Conservation (phyloP, 2,113 vertebrate genomes). For the Tachycineta bicolor region DNA sequence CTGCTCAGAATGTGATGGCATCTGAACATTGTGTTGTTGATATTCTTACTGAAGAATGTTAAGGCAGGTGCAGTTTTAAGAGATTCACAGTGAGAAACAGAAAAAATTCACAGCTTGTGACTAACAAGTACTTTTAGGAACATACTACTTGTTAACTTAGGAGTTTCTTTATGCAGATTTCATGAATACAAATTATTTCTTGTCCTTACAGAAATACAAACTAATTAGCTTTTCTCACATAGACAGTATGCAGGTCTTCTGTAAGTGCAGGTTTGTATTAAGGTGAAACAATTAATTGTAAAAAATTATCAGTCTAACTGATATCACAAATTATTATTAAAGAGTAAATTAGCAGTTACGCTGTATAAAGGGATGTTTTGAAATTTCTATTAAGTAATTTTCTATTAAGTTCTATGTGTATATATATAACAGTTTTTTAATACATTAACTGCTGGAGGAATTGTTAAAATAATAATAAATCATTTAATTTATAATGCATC, state of each 20-base stretch:
- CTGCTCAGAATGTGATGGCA: background rate
- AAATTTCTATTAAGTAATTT: background rate
- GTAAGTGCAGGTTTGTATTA: constrained; percentile 56
- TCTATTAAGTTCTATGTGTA: background rate
- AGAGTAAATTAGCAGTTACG: constrained; percentile 63
- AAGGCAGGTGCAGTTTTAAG: background rate
- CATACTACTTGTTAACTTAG: background rate
- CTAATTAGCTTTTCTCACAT: constrained; percentile 51
- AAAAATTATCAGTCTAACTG: constrained; percentile 52
- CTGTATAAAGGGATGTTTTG: constrained; percentile 39
- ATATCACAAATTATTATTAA: constrained; percentile 69
- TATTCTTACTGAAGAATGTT: background rate
- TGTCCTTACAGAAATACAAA: constrained; percentile 47
- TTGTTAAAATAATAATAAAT: background rate
- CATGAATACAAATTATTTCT: background rate
- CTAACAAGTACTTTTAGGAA: background rate
- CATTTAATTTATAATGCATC: background rate
- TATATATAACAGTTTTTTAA: background rate
- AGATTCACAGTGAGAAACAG: background rate
- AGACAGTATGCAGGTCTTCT: constrained; percentile 52
- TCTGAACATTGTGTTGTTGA: background rate
- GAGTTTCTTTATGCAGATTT: background rate
- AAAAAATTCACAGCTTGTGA: background rate
- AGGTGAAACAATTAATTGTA: constrained; percentile 63
- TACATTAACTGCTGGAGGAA: background rate